These are phyloP conservation scores for Drosophila setifemur DNA, from an alignment of 1,140 invertebrate genomes.

Conservation along the genomic window DNA sequence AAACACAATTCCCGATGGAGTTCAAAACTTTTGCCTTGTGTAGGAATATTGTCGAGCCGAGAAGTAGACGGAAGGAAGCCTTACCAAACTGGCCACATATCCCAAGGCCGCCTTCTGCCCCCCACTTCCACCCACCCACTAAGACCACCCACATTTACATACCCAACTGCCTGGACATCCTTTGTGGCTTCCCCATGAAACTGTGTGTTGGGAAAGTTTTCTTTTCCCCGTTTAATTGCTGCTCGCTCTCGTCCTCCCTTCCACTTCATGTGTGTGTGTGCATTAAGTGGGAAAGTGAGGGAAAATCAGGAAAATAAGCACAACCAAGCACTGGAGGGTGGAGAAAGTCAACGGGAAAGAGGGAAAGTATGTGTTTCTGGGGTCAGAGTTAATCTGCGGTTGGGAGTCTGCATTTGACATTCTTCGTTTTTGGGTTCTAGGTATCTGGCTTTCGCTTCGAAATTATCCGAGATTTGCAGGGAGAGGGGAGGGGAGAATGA, in stretches of 20 bases:
- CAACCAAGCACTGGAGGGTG: background rate
- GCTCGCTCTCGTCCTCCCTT: constrained; percentile 3
- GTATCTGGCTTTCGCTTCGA: background rate
- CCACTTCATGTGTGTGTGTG: background rate
- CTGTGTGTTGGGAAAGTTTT: constrained; percentile 61
- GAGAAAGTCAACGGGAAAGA: background rate
- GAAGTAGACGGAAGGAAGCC: constrained; percentile 7
- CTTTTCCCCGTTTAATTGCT: constrained; percentile 68
- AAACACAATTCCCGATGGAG: no score
- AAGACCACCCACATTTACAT: constrained; percentile 41
- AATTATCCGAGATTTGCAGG: constrained; percentile 6
- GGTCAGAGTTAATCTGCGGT: constrained; percentile 65
- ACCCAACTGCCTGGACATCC: constrained; percentile 34
- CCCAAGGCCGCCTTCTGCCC: constrained; percentile 3
- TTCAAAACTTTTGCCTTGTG: background rate
- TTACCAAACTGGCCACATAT: constrained; percentile 2
- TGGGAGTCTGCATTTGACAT: constrained; percentile 56
- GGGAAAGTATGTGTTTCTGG: constrained; percentile 27
- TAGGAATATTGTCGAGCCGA: constrained; percentile 4
- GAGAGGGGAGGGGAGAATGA: no score
- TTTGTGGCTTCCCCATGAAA: constrained; percentile 51
- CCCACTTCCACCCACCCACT: background rate
- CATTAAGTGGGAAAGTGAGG: constrained; percentile 5
- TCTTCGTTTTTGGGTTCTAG: constrained; percentile 21
- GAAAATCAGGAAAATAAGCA: constrained; percentile 1